Percentiles rank a stretch among this genome's conserved stretches.
Conservation (phyloP, 2,888 invertebrate species). For the Spilarctia lutea region DNA sequence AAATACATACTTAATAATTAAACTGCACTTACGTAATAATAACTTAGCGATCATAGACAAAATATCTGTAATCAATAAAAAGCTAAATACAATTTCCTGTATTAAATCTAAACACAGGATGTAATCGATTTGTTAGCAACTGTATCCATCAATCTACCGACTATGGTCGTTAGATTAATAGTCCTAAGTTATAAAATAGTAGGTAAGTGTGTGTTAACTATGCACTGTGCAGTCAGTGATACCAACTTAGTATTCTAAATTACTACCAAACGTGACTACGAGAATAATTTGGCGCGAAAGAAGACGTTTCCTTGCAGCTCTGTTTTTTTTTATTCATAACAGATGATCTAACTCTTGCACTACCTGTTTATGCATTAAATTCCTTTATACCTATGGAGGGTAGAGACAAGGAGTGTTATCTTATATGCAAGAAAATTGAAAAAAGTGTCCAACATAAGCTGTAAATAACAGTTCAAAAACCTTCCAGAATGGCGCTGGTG, state of each 20-base stretch:
- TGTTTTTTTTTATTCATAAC: neutral
- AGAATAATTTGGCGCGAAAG: neutral
- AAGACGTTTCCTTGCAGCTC: neutral
- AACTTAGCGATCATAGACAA: constrained; percentile 20
- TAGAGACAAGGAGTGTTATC: too few species aligned
- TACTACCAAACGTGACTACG: neutral
- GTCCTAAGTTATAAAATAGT: neutral
- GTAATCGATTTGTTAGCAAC: constrained; percentile 34
- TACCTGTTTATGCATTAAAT: neutral
- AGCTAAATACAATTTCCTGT: constrained; percentile 44
- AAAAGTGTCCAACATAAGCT: too few species aligned
- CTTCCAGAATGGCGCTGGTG: too few species aligned
- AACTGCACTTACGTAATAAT: constrained; percentile 40
- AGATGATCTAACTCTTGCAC: neutral
- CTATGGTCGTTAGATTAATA: neutral
- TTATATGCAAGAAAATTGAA: too few species aligned
- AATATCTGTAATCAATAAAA: constrained; percentile 31
- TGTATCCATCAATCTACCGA: constrained; percentile 3
- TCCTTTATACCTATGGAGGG: too few species aligned
- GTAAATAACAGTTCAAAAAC: too few species aligned
- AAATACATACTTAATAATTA: neutral
- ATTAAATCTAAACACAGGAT: constrained; percentile 36
- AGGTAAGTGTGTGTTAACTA: neutral
- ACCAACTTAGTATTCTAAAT: neutral
- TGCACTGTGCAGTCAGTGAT: neutral